Percentiles rank a stretch among this genome's conserved stretches.
Conservation (phyloP, 1,140 invertebrate genomes). For the Brachionus calyciflorus region DNA sequence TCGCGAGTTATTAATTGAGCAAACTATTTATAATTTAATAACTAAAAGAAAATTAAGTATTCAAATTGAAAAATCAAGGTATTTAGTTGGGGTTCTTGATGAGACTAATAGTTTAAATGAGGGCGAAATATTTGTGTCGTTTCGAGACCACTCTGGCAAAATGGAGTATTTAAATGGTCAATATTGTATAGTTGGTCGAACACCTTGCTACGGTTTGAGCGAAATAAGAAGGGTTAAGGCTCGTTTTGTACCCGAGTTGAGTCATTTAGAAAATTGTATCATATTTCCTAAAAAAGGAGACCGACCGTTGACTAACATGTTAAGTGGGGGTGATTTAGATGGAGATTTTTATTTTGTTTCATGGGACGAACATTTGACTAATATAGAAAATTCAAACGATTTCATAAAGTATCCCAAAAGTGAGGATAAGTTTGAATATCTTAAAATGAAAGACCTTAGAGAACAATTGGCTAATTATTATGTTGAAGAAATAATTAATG, state of each 20-base stretch:
- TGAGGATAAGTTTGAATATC: background rate
- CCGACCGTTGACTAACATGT: constrained; percentile 61
- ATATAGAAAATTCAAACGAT: background rate
- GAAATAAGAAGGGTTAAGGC: constrained; percentile 59
- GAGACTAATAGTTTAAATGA: background rate
- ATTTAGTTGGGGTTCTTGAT: constrained; percentile 1
- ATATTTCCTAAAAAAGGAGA: constrained; percentile 59
- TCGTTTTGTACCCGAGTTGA: constrained; percentile 54
- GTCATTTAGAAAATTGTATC: constrained; percentile 59
- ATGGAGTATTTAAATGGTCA: background rate
- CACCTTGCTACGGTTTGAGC: constrained; percentile 59
- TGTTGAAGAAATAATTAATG: background rate
- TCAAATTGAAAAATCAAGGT: constrained; percentile 15
- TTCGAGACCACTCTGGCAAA: background rate
- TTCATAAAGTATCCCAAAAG: background rate
- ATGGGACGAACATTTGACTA: constrained; percentile 51
- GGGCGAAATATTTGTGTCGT: constrained; percentile 39
- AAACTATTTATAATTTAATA: background rate
- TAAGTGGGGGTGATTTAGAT: constrained; percentile 60
- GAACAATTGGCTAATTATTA: background rate
- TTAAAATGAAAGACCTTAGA: background rate
- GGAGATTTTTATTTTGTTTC: constrained; percentile 60
- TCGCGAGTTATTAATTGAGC: background rate
- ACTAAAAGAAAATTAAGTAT: background rate
- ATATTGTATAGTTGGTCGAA: constrained; percentile 53